These are phyloP conservation scores for Plodia interpunctella DNA, from an alignment of 1,140 invertebrate genomes.

Conservation along the genomic window DNA sequence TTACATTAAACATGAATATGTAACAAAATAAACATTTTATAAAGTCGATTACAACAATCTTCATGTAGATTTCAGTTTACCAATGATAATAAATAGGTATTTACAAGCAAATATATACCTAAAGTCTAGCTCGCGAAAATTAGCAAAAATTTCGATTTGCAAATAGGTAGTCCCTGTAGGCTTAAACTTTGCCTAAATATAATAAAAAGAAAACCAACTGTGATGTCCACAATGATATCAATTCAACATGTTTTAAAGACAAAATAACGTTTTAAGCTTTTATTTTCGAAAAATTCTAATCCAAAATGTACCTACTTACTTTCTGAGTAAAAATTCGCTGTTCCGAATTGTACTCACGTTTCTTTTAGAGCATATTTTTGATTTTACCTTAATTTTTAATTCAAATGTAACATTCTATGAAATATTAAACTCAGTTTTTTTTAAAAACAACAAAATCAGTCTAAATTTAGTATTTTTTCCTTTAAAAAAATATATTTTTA, in stretches of 20 bases:
- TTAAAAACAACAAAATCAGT: too few relatives aligned
- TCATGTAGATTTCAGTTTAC: background rate
- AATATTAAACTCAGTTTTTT: too few relatives aligned
- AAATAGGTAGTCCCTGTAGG: background rate
- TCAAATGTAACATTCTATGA: too few relatives aligned
- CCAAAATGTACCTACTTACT: background rate
- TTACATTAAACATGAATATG: background rate
- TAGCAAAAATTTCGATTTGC: background rate
- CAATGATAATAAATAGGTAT: background rate
- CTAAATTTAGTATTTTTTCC: too few relatives aligned
- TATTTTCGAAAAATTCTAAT: slow-evolving; percentile 1
- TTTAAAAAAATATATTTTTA: too few relatives aligned
- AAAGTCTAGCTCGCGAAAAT: background rate
- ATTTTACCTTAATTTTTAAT: too few relatives aligned
- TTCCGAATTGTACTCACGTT: background rate
- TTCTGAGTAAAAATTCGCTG: background rate
- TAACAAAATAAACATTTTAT: background rate
- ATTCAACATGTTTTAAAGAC: background rate
- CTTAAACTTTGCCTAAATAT: background rate
- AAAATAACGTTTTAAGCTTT: background rate
- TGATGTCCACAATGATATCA: background rate
- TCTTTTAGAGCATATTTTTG: too few relatives aligned
- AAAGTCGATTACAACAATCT: background rate
- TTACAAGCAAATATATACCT: background rate
- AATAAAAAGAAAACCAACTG: background rate